Evolutionary conservation across 2,113 vertebrate genomes (phyloP).

Genomic region (Oceanites oceanicus): DNA sequence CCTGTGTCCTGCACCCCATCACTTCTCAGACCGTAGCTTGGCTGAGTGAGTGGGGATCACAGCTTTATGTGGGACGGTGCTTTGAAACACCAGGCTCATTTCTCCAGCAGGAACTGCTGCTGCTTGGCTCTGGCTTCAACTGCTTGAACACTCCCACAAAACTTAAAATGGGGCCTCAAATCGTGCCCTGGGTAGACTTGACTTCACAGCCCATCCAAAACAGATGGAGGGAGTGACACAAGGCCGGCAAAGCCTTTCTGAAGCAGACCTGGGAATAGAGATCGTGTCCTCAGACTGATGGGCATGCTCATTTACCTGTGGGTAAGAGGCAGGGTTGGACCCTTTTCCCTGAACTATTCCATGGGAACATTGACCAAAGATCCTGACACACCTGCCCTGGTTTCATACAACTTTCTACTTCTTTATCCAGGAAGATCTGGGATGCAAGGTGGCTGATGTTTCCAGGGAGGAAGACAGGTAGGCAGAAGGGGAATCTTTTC

Average conservation of each 20-base stretch:
- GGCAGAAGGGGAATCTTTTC: not conserved
- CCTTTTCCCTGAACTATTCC: not conserved
- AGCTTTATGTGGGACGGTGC: not conserved
- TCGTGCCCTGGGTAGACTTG: not conserved
- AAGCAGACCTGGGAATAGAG: not conserved
- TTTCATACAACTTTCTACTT: not conserved
- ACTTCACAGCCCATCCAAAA: not conserved
- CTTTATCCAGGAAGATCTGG: not conserved
- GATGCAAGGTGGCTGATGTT: not conserved
- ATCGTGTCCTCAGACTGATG: fast-evolving
- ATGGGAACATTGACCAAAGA: not conserved
- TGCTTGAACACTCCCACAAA: not conserved
- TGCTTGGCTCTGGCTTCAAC: not conserved
- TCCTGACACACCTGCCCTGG: not conserved
- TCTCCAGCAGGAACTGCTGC: not conserved
- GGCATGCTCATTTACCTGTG: not conserved
- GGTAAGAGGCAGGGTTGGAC: not conserved
- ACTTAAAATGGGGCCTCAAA: not conserved
- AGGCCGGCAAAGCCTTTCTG: not conserved
- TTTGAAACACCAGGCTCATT: not conserved
- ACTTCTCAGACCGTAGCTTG: not conserved
- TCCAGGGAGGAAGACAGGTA: not conserved
- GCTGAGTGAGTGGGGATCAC: not conserved
- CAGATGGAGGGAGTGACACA: not conserved
- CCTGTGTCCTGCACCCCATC: not conserved